These are phyloP conservation scores for Macrocentrus cingulum DNA, from an alignment of 1,140 invertebrate genomes.

Conservation along the genomic window DNA sequence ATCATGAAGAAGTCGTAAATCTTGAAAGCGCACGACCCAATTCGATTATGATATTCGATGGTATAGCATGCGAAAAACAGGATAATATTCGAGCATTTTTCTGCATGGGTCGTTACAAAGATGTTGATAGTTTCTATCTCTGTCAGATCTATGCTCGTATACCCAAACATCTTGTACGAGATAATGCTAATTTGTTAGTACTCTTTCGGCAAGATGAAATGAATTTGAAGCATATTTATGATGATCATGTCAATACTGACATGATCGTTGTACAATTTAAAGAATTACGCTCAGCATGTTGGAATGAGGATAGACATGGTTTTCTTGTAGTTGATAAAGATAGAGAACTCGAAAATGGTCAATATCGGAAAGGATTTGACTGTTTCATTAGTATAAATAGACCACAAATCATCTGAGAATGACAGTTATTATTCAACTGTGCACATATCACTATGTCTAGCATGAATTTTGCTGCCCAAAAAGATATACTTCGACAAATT, in stretches of 20 bases:
- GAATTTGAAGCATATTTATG: not conserved
- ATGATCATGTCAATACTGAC: constrained; percentile 1
- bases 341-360: too few species aligned
- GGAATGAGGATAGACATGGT: not conserved
- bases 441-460: too few species aligned
- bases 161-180: constrained; percentile 5
- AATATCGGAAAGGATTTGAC: too few species aligned
- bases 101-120: constrained; percentile 2
- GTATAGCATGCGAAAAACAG: constrained; percentile 15
- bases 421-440: too few species aligned
- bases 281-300: not conserved
- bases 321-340: too few species aligned
- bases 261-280: not conserved
- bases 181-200: constrained; percentile 6
- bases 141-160: constrained; percentile 11
- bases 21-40: constrained; percentile 10
- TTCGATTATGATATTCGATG: constrained; percentile 21
- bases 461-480: too few species aligned
- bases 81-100: not conserved
- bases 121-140: constrained; percentile 10
- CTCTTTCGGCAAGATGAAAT: constrained; percentile 16
- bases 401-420: too few species aligned
- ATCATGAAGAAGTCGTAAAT: constrained; percentile 8
- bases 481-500: too few species aligned
- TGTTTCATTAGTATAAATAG: too few species aligned